Conservation (phyloP, 2,113 vertebrate species). For the Xenus cinereus region DNA sequence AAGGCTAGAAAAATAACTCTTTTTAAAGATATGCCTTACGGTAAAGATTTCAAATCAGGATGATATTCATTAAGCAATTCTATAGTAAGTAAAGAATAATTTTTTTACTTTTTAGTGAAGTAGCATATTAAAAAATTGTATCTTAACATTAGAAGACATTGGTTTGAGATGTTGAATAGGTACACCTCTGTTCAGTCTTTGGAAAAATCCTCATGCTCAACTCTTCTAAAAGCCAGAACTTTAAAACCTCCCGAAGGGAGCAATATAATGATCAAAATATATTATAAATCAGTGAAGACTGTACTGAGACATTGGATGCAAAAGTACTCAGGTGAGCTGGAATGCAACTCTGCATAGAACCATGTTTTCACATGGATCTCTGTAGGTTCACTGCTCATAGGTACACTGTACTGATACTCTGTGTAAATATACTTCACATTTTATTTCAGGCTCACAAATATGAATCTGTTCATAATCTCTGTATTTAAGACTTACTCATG, state of each 20-base stretch:
- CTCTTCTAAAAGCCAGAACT: background rate
- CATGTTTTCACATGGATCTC: background rate
- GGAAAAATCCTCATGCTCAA: background rate
- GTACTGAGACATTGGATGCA: background rate
- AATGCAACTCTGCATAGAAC: background rate
- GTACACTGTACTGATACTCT: background rate
- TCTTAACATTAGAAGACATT: background rate
- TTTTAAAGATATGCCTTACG: background rate
- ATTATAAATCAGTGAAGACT: background rate
- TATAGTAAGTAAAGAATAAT: background rate
- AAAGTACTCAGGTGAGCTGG: background rate
- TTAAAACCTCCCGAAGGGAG: background rate
- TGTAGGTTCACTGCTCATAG: rapidly evolving
- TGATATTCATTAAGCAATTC: background rate
- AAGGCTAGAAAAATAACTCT: background rate
- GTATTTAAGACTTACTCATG: background rate
- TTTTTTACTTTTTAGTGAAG: background rate
- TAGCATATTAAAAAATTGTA: background rate
- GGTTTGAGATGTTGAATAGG: background rate
- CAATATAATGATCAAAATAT: background rate
- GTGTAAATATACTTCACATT: background rate
- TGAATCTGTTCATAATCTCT: background rate
- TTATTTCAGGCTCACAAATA: background rate
- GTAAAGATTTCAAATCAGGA: background rate
- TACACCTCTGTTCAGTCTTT: background rate